Conservation (phyloP, 1,140 invertebrate species). For the Drosophila jambulina region DNA sequence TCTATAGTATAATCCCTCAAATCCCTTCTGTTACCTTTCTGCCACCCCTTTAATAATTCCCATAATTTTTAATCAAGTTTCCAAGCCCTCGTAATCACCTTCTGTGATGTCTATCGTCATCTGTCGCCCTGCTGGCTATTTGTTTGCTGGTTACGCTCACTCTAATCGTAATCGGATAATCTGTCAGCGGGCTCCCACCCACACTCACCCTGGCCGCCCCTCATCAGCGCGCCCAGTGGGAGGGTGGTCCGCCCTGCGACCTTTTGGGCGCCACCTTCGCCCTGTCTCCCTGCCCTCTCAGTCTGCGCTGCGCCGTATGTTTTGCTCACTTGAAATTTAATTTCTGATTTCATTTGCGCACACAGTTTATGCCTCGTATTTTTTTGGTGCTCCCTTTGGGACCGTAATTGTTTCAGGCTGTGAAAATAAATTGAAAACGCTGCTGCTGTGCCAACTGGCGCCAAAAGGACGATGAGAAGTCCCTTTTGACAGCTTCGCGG, state of each 20-base stretch:
- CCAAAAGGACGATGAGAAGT: slow-evolving; percentile 51
- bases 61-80: slow-evolving; percentile 26
- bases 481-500: slow-evolving; percentile 78
- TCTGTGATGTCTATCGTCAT: slow-evolving; percentile 46
- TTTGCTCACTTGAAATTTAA: slow-evolving; percentile 82
- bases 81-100: slow-evolving; percentile 6
- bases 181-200: slow-evolving; percentile 43
- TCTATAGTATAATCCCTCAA: too few species aligned
- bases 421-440: slow-evolving; percentile 81
- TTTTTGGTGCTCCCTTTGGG: slow-evolving; percentile 23
- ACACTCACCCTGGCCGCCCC: slow-evolving; percentile 14
- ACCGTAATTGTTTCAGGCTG: slow-evolving; percentile 79
- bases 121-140: slow-evolving; percentile 29
- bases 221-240: slow-evolving; percentile 56
- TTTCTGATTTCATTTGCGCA: slow-evolving; percentile 81
- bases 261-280: slow-evolving; percentile 7
- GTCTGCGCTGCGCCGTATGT: slow-evolving; percentile 63
- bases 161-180: slow-evolving; percentile 63
- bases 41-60: not conserved
- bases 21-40: too few species aligned
- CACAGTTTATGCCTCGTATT: slow-evolving; percentile 60
- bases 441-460: slow-evolving; percentile 70
- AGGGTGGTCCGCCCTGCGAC: slow-evolving; percentile 45
- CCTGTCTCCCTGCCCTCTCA: slow-evolving; percentile 9
- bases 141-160: slow-evolving; percentile 27